Evolutionary conservation across 2,113 vertebrate species (phyloP), one percentile per base, ranked within the genome.

Genomic region (Elanoides forficatus): DNA sequence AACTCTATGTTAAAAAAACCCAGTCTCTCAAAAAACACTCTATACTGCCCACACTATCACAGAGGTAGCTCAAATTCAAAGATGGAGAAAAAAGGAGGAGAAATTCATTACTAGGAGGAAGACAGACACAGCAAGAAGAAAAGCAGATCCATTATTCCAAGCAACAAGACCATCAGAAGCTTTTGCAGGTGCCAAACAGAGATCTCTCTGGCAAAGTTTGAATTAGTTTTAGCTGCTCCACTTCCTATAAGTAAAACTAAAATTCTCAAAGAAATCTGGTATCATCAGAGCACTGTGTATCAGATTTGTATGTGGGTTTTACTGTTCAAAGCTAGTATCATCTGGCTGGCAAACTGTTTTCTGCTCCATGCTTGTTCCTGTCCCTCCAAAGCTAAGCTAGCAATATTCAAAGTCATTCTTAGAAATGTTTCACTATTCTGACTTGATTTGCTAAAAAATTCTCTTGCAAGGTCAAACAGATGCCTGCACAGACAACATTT

Each of bases 1-100:
- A 27, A 36, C 14, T 27, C 11, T 3, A 5, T 5, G 52, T n/a
- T 53, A 23, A 23, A 56, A 56, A 40, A 34, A 36, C 4, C 19
- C 80, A 13, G 0, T 10, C 36, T 67, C 83, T 67, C 70, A 21
- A 50, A 50, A 59, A 48, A 3, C 29, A 18, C 13, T 4, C 43
- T 20, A 1, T 2, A 5, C 8, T 36, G 68, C 45, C 65, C 42
- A 30, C 30, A 59, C 14, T 21, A 17, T 3, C 1, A 1, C 43
- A 40, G 43, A 95, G 50, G 26, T 1, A 5, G 55, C 60, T 75
- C 34, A 13, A 2, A 50, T 20, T 15, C 16, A 3, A 68, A 45
- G 48, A 23, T 6, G 15, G 58, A 21, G 50, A 8, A 45, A 40
- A 52, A 42, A 75, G 21, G 42, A 67, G 22, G 38, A 81, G 32